phyloP scores from a whole-genome alignment of 2,888 invertebrate species.

The Himalopsyche japonica region DNA sequence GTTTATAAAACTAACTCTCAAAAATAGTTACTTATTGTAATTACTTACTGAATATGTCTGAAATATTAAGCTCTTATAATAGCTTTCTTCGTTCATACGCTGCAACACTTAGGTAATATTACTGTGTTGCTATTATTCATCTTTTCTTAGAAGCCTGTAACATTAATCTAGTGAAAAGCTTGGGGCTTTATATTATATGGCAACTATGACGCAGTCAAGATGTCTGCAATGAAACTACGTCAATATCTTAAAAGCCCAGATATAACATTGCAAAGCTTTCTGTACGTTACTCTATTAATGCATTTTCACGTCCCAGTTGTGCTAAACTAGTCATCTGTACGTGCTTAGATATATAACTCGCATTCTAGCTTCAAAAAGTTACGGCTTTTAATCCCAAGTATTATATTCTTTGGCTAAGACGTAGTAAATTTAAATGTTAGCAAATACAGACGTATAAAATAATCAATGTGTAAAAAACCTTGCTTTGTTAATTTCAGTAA shows the following conservation, averaged over 20 bases:
- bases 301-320: constrained; percentile 13
- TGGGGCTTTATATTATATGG: neutral
- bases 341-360: too few relatives aligned
- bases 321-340: neutral
- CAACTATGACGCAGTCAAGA: neutral
- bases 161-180: neutral
- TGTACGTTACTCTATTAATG: constrained; percentile 20
- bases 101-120: neutral
- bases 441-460: too few relatives aligned
- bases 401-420: too few relatives aligned
- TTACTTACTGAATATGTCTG: neutral
- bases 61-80: neutral
- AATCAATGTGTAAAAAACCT: too few relatives aligned
- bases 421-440: too few relatives aligned
- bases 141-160: neutral
- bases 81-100: neutral
- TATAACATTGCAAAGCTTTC: constrained; percentile 18
- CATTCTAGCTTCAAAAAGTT: too few relatives aligned
- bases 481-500: too few relatives aligned
- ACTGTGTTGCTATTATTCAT: neutral
- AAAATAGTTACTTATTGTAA: too few relatives aligned
- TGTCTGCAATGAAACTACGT: constrained; percentile 9
- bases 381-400: too few relatives aligned
- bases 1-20: too few relatives aligned
- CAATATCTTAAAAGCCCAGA: constrained; percentile 26